Percentiles rank a stretch among this genome's conserved stretches.
Conservation (phyloP, 2,888 invertebrate genomes). For the Onthophagus sagittarius region DNA sequence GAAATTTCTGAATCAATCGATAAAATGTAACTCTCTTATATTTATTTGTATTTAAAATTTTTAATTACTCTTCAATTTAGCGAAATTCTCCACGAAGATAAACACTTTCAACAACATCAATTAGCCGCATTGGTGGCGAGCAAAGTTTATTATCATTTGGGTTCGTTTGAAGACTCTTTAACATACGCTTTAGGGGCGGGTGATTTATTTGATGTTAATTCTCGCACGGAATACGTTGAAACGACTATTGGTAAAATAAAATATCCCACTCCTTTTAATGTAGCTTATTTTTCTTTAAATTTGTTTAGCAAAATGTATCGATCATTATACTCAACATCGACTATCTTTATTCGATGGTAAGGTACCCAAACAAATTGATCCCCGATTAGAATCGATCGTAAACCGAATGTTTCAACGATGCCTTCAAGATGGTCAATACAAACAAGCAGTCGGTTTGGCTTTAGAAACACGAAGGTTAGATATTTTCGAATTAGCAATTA, state of each 20-base stretch:
- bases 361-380: slow-evolving; percentile 68
- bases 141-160: slow-evolving; percentile 97
- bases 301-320: slow-evolving; percentile 86
- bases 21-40: slow-evolving; percentile 68
- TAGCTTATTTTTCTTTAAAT: slow-evolving; percentile 19
- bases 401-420: slow-evolving; percentile 97
- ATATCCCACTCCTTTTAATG: slow-evolving; percentile 4
- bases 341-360: slow-evolving; percentile 68
- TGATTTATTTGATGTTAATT: slow-evolving; percentile 90
- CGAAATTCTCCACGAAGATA: slow-evolving; percentile 94
- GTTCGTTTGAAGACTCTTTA: slow-evolving; percentile 93
- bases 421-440: slow-evolving; percentile 88
- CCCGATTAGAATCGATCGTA: slow-evolving; percentile 86
- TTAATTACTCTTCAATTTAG: slow-evolving; percentile 44
- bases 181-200: slow-evolving; percentile 97
- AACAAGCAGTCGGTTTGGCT: slow-evolving; percentile 94
- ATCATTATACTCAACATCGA: slow-evolving; percentile 89
- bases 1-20: slow-evolving; percentile 97
- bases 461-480: slow-evolving; percentile 97
- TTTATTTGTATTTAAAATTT: neutral
- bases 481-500: slow-evolving; percentile 88
- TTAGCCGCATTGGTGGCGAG: slow-evolving; percentile 96
- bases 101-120: slow-evolving; percentile 81
- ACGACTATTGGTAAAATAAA: slow-evolving; percentile 72
- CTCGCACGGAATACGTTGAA: slow-evolving; percentile 91